Evolutionary conservation across 2,113 vertebrate species (phyloP).

Genomic region (Proterorhinus semilunaris): DNA sequence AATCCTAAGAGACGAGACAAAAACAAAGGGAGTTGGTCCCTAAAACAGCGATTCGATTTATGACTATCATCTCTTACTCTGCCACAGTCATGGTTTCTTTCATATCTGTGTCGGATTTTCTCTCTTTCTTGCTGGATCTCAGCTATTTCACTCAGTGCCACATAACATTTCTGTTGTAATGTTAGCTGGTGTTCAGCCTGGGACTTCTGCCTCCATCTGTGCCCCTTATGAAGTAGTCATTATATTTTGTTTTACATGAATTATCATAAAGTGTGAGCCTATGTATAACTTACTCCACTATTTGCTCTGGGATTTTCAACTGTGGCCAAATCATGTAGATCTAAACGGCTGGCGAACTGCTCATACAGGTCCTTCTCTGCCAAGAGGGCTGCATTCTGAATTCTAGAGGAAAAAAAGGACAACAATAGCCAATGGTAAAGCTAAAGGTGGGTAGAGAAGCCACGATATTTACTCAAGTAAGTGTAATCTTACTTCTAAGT

Average conservation of each 20-base stretch:
- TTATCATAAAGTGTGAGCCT: not conserved
- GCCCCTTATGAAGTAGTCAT: conserved; percentile 25
- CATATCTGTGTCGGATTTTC: conserved; percentile 26
- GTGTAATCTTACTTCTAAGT: too few species aligned
- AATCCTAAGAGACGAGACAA: conserved; percentile 30
- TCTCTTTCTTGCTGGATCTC: conserved; percentile 30
- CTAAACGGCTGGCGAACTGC: conserved; percentile 39
- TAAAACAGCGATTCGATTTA: not conserved
- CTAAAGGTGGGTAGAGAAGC: not conserved
- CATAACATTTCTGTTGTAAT: conserved; percentile 45
- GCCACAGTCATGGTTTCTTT: conserved; percentile 36
- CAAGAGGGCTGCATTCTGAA: conserved; percentile 36
- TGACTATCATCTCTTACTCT: conserved; percentile 27
- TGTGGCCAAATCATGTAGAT: conserved; percentile 22
- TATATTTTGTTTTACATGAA: not conserved
- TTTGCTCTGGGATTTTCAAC: conserved; percentile 5
- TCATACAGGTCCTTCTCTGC: conserved; percentile 58
- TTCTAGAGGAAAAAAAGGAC: conserved; percentile 15
- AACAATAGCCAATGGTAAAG: not conserved
- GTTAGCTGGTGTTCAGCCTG: conserved; percentile 34
- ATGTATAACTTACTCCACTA: conserved; percentile 26
- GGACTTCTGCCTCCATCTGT: conserved; percentile 14
- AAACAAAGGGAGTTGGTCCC: not conserved
- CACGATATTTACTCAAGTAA: too few species aligned
- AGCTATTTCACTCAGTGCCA: conserved; percentile 41